A percentile compares a stretch with the other conserved stretches of the same genome.
Conservation (phyloP, 2,888 invertebrate species). For the Macrosiphum euphorbiae region DNA sequence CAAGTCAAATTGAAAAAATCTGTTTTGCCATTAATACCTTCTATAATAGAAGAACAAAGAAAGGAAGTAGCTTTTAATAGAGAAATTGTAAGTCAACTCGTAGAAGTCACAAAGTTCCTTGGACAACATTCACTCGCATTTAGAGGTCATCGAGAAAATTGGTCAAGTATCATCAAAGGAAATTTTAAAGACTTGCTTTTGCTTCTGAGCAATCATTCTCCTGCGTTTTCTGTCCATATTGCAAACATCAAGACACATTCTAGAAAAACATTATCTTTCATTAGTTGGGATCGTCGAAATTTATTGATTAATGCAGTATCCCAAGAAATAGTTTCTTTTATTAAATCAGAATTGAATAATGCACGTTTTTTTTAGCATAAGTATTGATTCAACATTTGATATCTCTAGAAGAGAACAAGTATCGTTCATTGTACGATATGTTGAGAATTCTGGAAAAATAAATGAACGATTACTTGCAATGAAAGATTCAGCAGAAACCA, state of each 20-base stretch:
- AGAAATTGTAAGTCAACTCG: slow-evolving; percentile 1
- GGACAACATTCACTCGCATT: background rate
- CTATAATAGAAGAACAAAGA: background rate
- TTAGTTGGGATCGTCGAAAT: slow-evolving; percentile 10
- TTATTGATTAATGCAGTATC: background rate
- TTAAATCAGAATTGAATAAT: background rate
- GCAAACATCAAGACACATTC: background rate
- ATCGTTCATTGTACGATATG: background rate
- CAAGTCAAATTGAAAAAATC: slow-evolving; percentile 4
- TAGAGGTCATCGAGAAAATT: slow-evolving; percentile 5
- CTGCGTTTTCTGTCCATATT: background rate
- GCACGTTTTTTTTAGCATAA: background rate
- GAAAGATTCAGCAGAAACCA: background rate
- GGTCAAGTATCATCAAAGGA: background rate
- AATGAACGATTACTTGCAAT: slow-evolving; percentile 20
- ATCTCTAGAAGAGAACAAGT: background rate
- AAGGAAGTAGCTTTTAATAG: background rate
- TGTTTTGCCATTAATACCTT: background rate
- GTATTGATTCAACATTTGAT: slow-evolving; percentile 21
- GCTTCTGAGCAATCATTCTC: background rate
- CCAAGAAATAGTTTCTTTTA: background rate
- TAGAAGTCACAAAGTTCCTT: background rate
- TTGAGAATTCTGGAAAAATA: background rate
- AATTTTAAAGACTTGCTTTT: background rate
- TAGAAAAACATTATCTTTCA: slow-evolving; percentile 13